phyloP scores from a whole-genome alignment of 2,797 vertebrate species.

The Yasuhikotakia modesta region DNA sequence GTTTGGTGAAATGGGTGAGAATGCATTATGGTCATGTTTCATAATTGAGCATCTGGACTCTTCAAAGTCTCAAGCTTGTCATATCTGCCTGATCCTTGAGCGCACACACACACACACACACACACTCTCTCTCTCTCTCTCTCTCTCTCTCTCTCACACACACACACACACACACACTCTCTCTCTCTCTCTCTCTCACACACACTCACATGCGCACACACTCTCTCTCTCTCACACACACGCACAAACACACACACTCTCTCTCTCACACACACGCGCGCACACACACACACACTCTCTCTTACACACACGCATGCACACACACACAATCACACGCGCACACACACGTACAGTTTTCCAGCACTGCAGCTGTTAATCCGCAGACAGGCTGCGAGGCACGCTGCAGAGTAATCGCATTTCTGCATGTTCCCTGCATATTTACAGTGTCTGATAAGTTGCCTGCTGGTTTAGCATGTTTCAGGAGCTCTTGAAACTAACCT shows the following conservation, averaged over 20 bases:
- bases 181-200: too few species aligned
- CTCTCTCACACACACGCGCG: too few species aligned
- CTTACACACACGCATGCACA: too few species aligned
- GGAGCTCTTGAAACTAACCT: neutral
- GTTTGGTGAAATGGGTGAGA: conserved; percentile 46
- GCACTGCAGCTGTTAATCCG: conserved; percentile 47
- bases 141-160: too few species aligned
- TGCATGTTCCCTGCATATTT: conserved; percentile 29
- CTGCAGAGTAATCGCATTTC: conserved; percentile 46
- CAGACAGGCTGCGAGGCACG: conserved; percentile 38
- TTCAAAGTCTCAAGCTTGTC: conserved; percentile 56
- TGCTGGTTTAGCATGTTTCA: conserved; percentile 8
- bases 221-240: too few species aligned
- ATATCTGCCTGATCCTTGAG: conserved; percentile 43
- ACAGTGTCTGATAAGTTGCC: conserved; percentile 16
- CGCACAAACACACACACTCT: too few species aligned
- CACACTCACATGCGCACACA: too few species aligned
- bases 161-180: too few species aligned
- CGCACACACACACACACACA: neutral
- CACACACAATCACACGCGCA: too few species aligned
- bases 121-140: too few species aligned
- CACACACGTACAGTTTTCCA: neutral
- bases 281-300: too few species aligned
- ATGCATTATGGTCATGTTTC: conserved; percentile 51
- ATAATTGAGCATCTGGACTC: conserved; percentile 60